Evolutionary conservation across 2,797 vertebrate genomes (phyloP).

Genomic region (Diplodus puntazzo): DNA sequence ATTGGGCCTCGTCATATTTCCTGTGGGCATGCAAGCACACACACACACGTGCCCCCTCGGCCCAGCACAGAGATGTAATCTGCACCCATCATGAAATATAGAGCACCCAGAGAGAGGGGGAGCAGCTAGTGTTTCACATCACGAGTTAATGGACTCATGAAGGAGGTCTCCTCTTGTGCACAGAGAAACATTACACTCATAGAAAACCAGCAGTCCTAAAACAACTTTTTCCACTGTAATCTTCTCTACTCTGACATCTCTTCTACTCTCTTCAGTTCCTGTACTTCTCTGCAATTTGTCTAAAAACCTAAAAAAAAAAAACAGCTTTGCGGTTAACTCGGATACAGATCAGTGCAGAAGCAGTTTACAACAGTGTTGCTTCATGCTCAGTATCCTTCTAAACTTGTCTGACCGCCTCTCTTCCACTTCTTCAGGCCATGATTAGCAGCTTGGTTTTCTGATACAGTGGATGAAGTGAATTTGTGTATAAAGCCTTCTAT

Average conservation of each 20-base stretch:
- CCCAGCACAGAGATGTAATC: constrained; percentile 58
- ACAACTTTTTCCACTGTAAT: background rate
- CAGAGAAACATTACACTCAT: constrained; percentile 12
- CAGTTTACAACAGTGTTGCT: background rate
- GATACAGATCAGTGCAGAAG: background rate
- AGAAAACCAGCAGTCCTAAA: background rate
- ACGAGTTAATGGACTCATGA: constrained; percentile 50
- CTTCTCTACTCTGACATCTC: background rate
- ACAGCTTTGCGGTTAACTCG: background rate
- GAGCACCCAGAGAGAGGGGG: constrained; percentile 43
- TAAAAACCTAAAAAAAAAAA: background rate
- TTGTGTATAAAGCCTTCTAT: background rate
- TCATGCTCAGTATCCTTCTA: background rate
- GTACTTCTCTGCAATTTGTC: background rate
- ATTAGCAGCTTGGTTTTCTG: background rate
- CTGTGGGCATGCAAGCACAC: constrained; percentile 25
- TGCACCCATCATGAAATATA: constrained; percentile 75
- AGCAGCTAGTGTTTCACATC: constrained; percentile 66
- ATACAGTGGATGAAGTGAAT: too few relatives aligned
- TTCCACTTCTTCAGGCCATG: background rate
- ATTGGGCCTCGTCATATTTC: constrained; percentile 50
- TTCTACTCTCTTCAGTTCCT: background rate
- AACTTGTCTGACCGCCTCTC: background rate
- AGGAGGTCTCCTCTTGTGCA: constrained; percentile 46
- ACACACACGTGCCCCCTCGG: background rate